Conservation (phyloP, 1,140 invertebrate genomes). For the Zaprionus taronus region DNA sequence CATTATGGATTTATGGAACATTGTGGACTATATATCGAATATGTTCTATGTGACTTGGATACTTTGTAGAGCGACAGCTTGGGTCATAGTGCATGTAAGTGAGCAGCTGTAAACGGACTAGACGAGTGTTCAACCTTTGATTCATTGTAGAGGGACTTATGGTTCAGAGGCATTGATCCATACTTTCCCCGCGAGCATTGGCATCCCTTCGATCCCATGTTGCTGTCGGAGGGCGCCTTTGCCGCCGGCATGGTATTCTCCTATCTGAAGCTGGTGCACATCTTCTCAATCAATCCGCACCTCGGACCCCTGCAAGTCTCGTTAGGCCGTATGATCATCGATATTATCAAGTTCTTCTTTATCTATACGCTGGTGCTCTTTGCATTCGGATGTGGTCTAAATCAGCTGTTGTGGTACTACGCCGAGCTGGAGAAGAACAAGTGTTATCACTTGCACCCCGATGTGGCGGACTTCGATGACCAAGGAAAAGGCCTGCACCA, state of each 20-base stretch:
- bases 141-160: conserved; percentile 88
- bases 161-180: conserved; percentile 88
- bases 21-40: conserved; percentile 98
- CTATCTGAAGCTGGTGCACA: conserved; percentile 96
- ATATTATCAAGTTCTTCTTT: conserved; percentile 97
- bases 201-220: conserved; percentile 97
- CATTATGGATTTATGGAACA: conserved; percentile 97
- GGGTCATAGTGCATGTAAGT: conserved; percentile 91
- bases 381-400: conserved; percentile 96
- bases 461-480: conserved; percentile 90
- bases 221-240: conserved; percentile 96
- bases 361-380: conserved; percentile 95
- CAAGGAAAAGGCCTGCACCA: conserved; percentile 93
- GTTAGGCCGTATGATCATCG: conserved; percentile 95
- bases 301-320: conserved; percentile 95
- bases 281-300: conserved; percentile 97
- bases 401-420: conserved; percentile 98
- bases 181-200: conserved; percentile 94
- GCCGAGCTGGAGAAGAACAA: conserved; percentile 94
- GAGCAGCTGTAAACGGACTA: neutral
- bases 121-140: neutral
- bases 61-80: conserved; percentile 90
- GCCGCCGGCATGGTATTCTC: conserved; percentile 98
- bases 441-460: conserved; percentile 90
- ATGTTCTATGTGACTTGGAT: conserved; percentile 97